phyloP scores from a whole-genome alignment of 53 echinoderm and acorn worm species.

The Zoroaster sp. region DNA sequence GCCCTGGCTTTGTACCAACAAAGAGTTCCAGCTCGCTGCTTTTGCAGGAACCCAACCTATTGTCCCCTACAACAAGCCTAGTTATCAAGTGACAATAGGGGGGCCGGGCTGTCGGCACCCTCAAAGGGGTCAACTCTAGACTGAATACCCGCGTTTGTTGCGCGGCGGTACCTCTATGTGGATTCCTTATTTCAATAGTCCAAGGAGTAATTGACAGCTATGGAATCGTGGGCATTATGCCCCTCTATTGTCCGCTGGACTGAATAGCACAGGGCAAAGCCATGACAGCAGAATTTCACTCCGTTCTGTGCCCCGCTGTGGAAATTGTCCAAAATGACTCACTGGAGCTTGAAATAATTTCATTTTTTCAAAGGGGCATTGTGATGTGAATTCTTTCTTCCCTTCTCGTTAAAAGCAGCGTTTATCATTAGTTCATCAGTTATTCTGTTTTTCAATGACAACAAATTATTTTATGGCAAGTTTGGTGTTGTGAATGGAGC shows the following conservation, averaged over 20 bases:
- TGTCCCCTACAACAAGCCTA: slow-evolving; percentile 24
- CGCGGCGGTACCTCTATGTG: slow-evolving; percentile 49
- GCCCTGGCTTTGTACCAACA: neutral
- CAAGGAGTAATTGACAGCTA: slow-evolving; percentile 37
- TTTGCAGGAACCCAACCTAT: neutral
- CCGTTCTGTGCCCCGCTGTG: neutral
- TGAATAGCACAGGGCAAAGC: neutral
- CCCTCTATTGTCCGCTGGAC: neutral
- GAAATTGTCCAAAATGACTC: neutral
- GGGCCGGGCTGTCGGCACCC: slow-evolving; percentile 45
- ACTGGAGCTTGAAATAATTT: neutral
- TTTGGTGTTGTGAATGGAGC: neutral
- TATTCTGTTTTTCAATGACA: too few species aligned
- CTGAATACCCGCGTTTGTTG: slow-evolving; percentile 22
- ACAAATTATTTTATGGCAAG: neutral
- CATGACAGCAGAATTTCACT: neutral
- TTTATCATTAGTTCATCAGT: neutral
- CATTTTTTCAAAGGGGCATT: neutral
- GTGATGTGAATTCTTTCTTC: neutral
- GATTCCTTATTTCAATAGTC: neutral
- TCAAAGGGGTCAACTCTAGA: slow-evolving; percentile 3
- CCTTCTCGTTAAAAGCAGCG: neutral
- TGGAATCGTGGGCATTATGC: neutral
- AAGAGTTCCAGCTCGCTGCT: neutral
- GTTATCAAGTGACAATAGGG: slow-evolving; percentile 56